Evolutionary conservation across 2,113 vertebrate genomes (phyloP), one percentile per base, ranked within the genome.

Genomic region (Pterocles burchelli): DNA sequence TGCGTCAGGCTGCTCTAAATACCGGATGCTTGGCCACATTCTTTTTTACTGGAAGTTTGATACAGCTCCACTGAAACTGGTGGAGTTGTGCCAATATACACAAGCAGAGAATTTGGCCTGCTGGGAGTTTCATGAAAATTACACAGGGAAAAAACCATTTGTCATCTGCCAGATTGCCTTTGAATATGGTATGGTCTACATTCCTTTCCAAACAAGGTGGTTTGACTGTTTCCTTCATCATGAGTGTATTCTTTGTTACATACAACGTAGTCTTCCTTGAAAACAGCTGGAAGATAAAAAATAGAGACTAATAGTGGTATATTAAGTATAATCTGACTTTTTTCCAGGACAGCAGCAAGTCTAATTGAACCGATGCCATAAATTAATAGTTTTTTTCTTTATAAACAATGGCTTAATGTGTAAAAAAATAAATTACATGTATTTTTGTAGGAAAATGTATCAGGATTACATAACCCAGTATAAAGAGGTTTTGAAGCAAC

Each of bases 371-470:
- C 66, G 28, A 71, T 80, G 25, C 22, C 10, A 43, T 10, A 21
- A 66, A 43, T 61, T 15, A 17, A 15, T 63, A 55, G 2, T 38
- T 43, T 76, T 71, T 74, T 83, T 25, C 10, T 3, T 51, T 45
- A 29, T 9, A 63, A 77, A 58, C 19, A 51, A 46, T 49, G 16
- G 1, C 20, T 95, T 91, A 1, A 9, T 36, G 7, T 71, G 15
- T 28, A 65, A 91, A 79, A 58, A 71, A 22, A 1, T 43, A 54
- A 89, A 63, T 59, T 25, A 10, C 2, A 2, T 86, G 4, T 95
- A 16, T 95, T 83, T 97, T 96, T 81, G 61, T 90, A 98, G 98
- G 95, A 96, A 97, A 97, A 96, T 96, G 54, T 98, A 98, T 87
- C 94, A 98, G 55, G 96, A 93, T 70, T 96, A 91, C 88, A 43